Evolutionary conservation across 2,797 vertebrate species (phyloP), one percentile per base, ranked within the genome.

Genomic region (Rhadinocentrus ornatus): DNA sequence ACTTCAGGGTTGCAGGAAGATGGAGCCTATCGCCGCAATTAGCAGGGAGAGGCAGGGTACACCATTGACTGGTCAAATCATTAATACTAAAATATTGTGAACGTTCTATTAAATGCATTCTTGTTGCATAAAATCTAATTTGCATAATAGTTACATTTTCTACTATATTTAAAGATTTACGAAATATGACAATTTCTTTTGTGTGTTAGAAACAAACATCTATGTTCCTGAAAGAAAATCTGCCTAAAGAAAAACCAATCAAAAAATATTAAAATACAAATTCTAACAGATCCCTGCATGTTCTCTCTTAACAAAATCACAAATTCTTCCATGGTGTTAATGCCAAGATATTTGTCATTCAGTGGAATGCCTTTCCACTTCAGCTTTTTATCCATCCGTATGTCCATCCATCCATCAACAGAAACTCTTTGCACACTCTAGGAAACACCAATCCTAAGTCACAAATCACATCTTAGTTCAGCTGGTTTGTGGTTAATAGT

Each of bases 271-370:
- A 29, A 29, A 29, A 29, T 29, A 29, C 29, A 29, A 29, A 29
- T 29, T 29, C 29, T 29, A 29, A 29, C 29, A 29, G n/a, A n/a
- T n/a, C n/a, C n/a, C n/a, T n/a, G 32, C 32, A 8, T 34, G 32
- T 26, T 77, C 48, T 3, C 35, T 61, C 72, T 54, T 59, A 20
- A 81, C 66, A 67, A 12, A 72, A n/a, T 75, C 13, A 35, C 27
- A 53, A 74, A 66, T 29, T 65, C 41, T 78, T 77, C 61, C 57
- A 55, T 29, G 41, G 54, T 65, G 66, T 68, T 73, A 27, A 22
- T 66, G 61, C 80, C 73, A 67, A 74, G 79, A 81, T 68, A 62
- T 77, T 76, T 76, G 63, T 71, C 65, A 65, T 4, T 29, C 29
- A 29, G 29, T 29, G 29, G 29, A 29, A 29, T 29, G 29, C 29